Percentiles rank a stretch among this genome's conserved stretches.
Conservation (phyloP, 2,888 invertebrate genomes). For the Latheticus oryzae region DNA sequence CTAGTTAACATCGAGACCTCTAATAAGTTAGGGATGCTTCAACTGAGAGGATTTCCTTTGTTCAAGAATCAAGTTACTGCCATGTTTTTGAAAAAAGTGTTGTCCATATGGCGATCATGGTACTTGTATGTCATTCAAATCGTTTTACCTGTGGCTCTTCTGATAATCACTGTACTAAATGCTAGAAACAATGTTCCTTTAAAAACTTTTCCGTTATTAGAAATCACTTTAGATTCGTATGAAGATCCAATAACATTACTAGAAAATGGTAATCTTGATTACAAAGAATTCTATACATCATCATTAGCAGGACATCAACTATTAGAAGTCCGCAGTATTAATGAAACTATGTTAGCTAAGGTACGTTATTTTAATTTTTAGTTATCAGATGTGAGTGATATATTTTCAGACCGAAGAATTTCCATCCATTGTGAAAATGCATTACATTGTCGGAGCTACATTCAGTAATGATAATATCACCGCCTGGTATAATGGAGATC, state of each 20-base stretch:
- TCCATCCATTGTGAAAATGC: constrained; percentile 48
- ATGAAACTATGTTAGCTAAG: no score
- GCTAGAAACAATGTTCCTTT: constrained; percentile 65
- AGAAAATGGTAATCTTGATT: neutral
- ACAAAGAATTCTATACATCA: no score
- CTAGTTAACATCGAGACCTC: no score
- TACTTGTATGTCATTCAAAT: constrained; percentile 73
- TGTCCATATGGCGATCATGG: constrained; percentile 71
- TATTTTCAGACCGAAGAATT: constrained; percentile 33
- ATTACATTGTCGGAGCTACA: constrained; percentile 70
- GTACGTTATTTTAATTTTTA: no score
- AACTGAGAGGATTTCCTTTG: constrained; percentile 49
- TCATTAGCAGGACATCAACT: no score
- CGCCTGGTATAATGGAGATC: constrained; percentile 82
- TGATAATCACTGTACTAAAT: constrained; percentile 71
- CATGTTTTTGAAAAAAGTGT: constrained; percentile 57
- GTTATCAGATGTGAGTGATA: no score
- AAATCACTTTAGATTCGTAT: constrained; percentile 68
- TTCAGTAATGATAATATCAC: constrained; percentile 65
- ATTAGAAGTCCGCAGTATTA: no score
- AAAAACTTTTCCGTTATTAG: constrained; percentile 67
- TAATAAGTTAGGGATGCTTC: neutral
- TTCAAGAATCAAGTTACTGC: constrained; percentile 47
- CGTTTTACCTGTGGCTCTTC: constrained; percentile 74
- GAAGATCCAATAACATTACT: constrained; percentile 56